Base-by-base conservation (phyloP, 1,140 invertebrate genomes). In the Sarcophaga peregrina region DNA sequence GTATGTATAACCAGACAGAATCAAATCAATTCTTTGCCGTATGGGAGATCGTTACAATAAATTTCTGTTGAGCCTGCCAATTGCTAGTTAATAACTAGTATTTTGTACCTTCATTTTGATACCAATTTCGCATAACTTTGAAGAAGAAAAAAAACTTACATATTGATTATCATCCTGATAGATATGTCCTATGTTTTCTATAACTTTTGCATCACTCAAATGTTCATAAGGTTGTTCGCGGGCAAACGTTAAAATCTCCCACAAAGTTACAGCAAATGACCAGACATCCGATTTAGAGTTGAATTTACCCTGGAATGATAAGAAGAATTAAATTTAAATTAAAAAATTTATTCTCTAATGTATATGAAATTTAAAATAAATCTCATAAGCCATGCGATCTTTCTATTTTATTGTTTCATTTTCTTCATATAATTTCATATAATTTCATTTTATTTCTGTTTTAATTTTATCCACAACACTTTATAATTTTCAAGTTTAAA, bases 181-280 rank as follows among this genome's bases (percentile, higher is more conserved):
- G 87, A 94, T 94, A 86, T 93, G 92, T 82, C 93, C 93, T 82
- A 95, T 92, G 90, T 96, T 96, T 87, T 95, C 95, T 73, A 97
- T 93, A 82, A 97, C 94, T 86, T 94, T 95, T 86, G 95, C 93
- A 91, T 97, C 95, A 58, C 92, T 93, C 85, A 96, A 91, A 85
- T 95, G 93, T 85, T 95, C 94, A 88, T 94, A 96, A n/a, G 96
- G 96, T 86, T 96, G 95, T 84, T 96, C 94, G 72, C 95, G 91
- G 9, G 95, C 95, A 89, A 96, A 96, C 13, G 96, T 96, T 84
- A 98, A 91, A 76, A 97, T 95, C 91, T 97, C 97, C 96, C 96
- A 98, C 47, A 97, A 92, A 54, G 95, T 95, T 4, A 97, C 95
- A n/a, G 95, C 96, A 88, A 97, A 97, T 47, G 95, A 93, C 96